Evolutionary conservation across 2,113 vertebrate species (phyloP).

Genomic region (Esox niger): DNA sequence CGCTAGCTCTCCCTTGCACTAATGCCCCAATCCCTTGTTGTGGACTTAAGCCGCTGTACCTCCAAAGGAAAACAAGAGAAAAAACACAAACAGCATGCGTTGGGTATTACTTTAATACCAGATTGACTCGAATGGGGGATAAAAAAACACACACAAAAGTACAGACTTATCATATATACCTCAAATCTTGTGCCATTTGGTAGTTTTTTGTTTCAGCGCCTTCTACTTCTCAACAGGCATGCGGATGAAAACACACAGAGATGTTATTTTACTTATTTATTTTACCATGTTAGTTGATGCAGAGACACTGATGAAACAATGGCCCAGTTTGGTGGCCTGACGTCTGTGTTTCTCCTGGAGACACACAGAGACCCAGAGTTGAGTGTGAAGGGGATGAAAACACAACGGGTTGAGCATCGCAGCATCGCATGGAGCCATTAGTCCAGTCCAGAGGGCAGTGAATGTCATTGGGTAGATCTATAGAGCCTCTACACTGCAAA

Average conservation of each 20-base stretch:
- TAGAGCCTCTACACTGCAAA: slow-evolving; percentile 22
- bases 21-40: slow-evolving; percentile 24
- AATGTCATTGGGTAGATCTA: slow-evolving; percentile 34
- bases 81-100: slow-evolving; percentile 14
- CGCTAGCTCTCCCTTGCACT: slow-evolving; percentile 3
- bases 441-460: slow-evolving; percentile 3
- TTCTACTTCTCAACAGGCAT: neutral
- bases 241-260: neutral
- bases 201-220: neutral
- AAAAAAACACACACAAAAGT: slow-evolving; percentile 4
- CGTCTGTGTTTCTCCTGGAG: too few species aligned
- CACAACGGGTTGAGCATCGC: neutral
- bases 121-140: neutral
- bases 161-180: slow-evolving; percentile 2
- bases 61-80: slow-evolving; percentile 2
- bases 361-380: too few species aligned
- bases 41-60: slow-evolving; percentile 7
- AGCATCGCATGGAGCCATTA: neutral
- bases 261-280: neutral
- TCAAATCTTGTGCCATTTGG: neutral
- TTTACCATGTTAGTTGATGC: neutral
- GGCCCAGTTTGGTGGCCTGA: too few species aligned
- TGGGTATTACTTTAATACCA: slow-evolving; percentile 17
- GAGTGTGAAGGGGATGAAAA: neutral
- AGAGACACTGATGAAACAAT: neutral